phyloP scores from a whole-genome alignment of 2,888 invertebrate genomes.

The Lutraria lutraria region DNA sequence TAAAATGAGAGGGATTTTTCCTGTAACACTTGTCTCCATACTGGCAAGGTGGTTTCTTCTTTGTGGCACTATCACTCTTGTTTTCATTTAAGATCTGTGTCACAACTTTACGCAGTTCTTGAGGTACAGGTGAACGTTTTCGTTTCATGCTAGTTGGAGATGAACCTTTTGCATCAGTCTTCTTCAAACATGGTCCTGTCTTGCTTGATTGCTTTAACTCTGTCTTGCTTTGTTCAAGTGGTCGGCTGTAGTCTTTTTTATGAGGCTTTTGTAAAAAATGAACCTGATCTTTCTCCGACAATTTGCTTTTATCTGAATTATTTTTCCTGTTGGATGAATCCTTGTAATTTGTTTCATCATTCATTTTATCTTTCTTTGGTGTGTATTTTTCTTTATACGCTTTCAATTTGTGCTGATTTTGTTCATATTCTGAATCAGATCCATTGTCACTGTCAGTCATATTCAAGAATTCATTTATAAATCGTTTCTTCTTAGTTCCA shows the following conservation, averaged over 20 bases:
- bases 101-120: constrained; percentile 62
- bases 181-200: neutral
- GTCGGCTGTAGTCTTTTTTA: constrained; percentile 57
- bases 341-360: neutral
- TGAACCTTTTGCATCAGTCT: neutral
- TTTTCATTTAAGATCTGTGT: constrained; percentile 57
- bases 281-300: neutral
- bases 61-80: constrained; percentile 39
- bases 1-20: constrained; percentile 94
- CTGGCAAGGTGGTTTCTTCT: constrained; percentile 88
- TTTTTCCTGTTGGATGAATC: neutral
- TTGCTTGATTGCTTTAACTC: neutral
- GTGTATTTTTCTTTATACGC: constrained; percentile 26
- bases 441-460: constrained; percentile 62
- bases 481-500: constrained; percentile 44
- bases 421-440: constrained; percentile 41
- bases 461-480: constrained; percentile 61
- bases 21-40: constrained; percentile 94
- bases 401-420: constrained; percentile 20
- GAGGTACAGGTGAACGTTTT: constrained; percentile 53
- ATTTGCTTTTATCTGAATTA: neutral
- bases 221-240: constrained; percentile 23
- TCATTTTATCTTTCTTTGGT: neutral
- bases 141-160: constrained; percentile 43
- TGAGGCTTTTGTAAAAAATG: constrained; percentile 49